Percentiles rank a stretch among this genome's conserved stretches.
These are phyloP conservation scores for Shinisaurus crocodilurus DNA, from an alignment of 2,113 vertebrate species.

Conservation along the genomic window DNA sequence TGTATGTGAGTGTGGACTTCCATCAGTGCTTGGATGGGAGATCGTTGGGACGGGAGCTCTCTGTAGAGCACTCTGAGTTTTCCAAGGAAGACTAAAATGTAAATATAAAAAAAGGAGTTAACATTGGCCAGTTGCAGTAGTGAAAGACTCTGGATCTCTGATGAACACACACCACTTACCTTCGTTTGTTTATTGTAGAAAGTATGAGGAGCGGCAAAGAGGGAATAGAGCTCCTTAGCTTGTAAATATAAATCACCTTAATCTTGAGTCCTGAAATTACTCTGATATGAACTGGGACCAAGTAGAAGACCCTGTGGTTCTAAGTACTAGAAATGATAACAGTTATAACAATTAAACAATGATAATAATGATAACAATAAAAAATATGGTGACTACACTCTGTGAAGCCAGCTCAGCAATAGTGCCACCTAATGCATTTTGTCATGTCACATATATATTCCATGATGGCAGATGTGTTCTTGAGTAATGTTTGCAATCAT, in stretches of 20 bases:
- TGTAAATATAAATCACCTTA: neutral
- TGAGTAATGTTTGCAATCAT: neutral
- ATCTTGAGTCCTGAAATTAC: neutral
- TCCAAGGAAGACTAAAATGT: neutral
- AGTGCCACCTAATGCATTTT: neutral
- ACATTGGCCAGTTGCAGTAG: neutral
- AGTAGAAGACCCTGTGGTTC: neutral
- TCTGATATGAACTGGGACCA: neutral
- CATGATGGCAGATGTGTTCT: neutral
- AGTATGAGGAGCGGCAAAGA: neutral
- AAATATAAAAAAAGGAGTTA: neutral
- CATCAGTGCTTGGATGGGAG: neutral
- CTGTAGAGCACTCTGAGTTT: neutral
- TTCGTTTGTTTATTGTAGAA: neutral
- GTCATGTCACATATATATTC: neutral
- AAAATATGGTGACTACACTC: neutral
- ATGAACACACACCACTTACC: neutral
- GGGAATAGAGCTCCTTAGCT: neutral
- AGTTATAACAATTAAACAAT: too few relatives aligned
- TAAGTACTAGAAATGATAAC: neutral
- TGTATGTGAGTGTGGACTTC: neutral
- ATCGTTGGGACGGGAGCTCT: neutral
- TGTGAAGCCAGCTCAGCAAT: neutral
- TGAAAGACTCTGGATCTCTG: neutral
- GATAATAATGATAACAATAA: neutral